Evolutionary conservation across 64 coral and sea anemone species (phyloP).

Genomic region (Dendrophyllia cribrosa): DNA sequence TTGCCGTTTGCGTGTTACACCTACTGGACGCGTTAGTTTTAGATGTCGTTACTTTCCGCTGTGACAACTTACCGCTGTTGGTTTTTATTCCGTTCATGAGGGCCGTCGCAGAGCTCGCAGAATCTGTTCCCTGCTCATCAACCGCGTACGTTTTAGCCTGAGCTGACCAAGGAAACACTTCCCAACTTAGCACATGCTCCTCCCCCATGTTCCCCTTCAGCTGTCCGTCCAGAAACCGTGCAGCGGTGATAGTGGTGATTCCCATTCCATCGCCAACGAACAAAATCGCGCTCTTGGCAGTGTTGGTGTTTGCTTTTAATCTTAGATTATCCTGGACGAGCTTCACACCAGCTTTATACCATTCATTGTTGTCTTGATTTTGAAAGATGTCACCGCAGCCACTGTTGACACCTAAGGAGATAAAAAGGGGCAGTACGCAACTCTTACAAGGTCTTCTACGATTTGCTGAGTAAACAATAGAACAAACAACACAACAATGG

Average conservation of each 20-base stretch:
- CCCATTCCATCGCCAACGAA: constrained; percentile 79
- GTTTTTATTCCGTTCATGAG: constrained; percentile 85
- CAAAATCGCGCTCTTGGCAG: constrained; percentile 68
- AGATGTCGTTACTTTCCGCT: too few relatives aligned
- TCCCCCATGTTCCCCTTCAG: constrained; percentile 43
- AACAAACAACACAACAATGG: too few relatives aligned
- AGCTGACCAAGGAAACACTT: constrained; percentile 83
- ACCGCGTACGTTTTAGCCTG: constrained; percentile 90
- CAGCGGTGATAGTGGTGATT: constrained; percentile 59
- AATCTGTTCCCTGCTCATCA: constrained; percentile 82
- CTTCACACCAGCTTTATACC: constrained; percentile 62
- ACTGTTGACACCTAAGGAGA: constrained; percentile 2
- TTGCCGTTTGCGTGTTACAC: too few relatives aligned
- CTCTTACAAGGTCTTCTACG: too few relatives aligned
- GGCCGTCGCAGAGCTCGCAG: constrained; percentile 89
- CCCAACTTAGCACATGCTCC: constrained; percentile 76
- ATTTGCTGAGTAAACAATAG: too few relatives aligned
- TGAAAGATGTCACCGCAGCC: constrained; percentile 12
- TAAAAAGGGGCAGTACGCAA: too few relatives aligned
- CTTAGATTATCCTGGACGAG: constrained; percentile 58
- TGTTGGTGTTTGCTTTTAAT: constrained; percentile 45
- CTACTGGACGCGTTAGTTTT: too few relatives aligned
- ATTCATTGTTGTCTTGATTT: constrained; percentile 31
- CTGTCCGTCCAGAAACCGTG: constrained; percentile 62
- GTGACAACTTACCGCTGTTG: constrained; percentile 58